Evolutionary conservation across 30 jellyfish, hydroid and myxozoan species (phyloP).

Genomic region (Chrysaora quinquecirrha): DNA sequence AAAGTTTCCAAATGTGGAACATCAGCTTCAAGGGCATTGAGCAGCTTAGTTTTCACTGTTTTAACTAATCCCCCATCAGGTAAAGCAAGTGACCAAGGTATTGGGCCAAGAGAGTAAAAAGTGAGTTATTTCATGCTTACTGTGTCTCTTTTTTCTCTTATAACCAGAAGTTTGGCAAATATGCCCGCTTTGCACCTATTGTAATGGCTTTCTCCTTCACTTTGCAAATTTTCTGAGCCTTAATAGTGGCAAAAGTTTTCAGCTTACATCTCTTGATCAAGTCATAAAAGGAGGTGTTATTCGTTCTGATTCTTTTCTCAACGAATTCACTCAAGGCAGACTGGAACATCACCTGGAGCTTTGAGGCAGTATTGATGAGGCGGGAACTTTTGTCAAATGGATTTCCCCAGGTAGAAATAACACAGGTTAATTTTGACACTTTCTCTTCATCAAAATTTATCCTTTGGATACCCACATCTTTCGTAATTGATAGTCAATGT

Average conservation of each 20-base stretch:
- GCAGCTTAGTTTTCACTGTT: constrained; percentile 51
- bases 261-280: constrained; percentile 37
- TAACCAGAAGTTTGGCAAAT: constrained; percentile 48
- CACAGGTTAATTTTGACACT: neutral
- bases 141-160: constrained; percentile 28
- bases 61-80: constrained; percentile 63
- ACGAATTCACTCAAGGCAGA: constrained; percentile 20
- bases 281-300: constrained; percentile 20
- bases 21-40: constrained; percentile 40
- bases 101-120: constrained; percentile 56
- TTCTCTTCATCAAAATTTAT: constrained; percentile 42
- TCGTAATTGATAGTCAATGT: constrained; percentile 37
- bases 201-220: constrained; percentile 53
- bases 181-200: constrained; percentile 45
- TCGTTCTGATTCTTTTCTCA: constrained; percentile 26
- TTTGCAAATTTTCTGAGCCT: constrained; percentile 58
- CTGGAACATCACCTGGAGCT: constrained; percentile 48
- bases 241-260: constrained; percentile 44
- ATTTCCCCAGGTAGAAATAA: constrained; percentile 53
- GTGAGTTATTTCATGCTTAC: constrained; percentile 29
- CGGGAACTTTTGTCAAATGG: constrained; percentile 39
- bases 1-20: constrained; percentile 16
- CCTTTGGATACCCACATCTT: constrained; percentile 47
- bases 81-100: constrained; percentile 64
- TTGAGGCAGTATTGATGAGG: constrained; percentile 38